phyloP scores from a whole-genome alignment of 2,888 invertebrate species.

The Aromia moschata region DNA sequence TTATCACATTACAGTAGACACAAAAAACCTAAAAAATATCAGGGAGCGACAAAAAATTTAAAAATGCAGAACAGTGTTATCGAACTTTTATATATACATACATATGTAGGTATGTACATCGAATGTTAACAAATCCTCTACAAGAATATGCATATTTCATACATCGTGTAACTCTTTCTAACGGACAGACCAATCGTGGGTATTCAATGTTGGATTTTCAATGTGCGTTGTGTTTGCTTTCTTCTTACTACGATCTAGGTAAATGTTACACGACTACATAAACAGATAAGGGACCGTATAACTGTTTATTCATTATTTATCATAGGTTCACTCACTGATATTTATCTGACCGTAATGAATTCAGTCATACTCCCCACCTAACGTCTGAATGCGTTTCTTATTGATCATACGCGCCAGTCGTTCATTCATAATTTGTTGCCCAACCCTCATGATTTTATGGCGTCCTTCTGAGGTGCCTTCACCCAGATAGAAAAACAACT shows the following conservation, averaged over 20 bases:
- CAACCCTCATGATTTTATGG: conserved; percentile 42
- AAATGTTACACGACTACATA: background rate
- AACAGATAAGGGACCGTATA: background rate
- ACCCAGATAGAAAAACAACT: conserved; percentile 45
- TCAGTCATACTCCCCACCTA: conserved; percentile 13
- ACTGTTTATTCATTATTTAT: background rate
- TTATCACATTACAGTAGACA: too few relatives aligned
- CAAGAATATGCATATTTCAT: too few relatives aligned
- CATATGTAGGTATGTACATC: too few relatives aligned
- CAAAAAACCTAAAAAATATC: too few relatives aligned
- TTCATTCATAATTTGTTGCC: conserved; percentile 47
- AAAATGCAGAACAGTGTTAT: too few relatives aligned
- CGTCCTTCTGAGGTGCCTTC: conserved; percentile 49
- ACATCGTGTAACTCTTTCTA: too few relatives aligned
- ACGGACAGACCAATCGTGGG: background rate
- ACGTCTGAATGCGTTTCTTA: conserved; percentile 24
- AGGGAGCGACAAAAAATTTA: too few relatives aligned
- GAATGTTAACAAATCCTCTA: too few relatives aligned
- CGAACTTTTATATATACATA: too few relatives aligned
- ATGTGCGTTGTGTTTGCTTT: background rate
- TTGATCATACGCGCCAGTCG: conserved; percentile 33
- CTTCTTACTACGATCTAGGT: background rate
- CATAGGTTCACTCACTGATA: background rate
- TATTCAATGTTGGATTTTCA: too few relatives aligned
- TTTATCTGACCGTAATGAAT: conserved; percentile 17